Evolutionary conservation across 2,797 vertebrate species (phyloP), one percentile per base, ranked within the genome.

Genomic region (Peromyscus attwateri): DNA sequence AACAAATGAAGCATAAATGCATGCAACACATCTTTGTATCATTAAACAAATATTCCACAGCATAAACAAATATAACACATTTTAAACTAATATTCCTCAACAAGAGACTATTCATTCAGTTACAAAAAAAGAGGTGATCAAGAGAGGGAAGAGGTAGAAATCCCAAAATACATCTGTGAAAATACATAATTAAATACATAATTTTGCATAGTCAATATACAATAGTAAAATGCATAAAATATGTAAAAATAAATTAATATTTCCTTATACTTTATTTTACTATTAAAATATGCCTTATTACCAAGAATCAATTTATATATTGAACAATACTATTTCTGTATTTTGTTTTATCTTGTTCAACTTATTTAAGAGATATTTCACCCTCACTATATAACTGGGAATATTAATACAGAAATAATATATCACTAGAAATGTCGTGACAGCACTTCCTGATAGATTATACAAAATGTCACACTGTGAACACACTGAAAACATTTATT

Each of bases 281-380:
- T 0, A 52, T 1, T 34, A 34, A 82, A 73, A 31, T 62, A 82
- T 37, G 21, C 13, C 21, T 71, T 27, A n/a, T 68, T 85, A 8
- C 25, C 6, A 64, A 73, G 4, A 83, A 95, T 46, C 3, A 57
- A 66, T 37, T 25, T 37, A 87, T 66, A 73, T 64, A 57, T 43
- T 77, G 4, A 91, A 94, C 2, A 80, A n/a, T 46, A 62, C 40
- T 40, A 92, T 81, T 80, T 89, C 17, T 17, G 14, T 49, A 34
- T 76, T 83, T 95, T 91, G 0, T 81, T 88, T 92, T 91, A 60
- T 92, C 82, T 27, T 70, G 3, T 49, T 79, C 14, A 73, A 37
- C 21, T 16, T n/a, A 46, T 57, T 89, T 96, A 77, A 82, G 43
- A 85, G 71, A 12, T 40, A 8, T 91, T 84, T 87, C 37, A 12